phyloP scores from a whole-genome alignment of 2,888 invertebrate species.

The Clistopyga incitator region DNA sequence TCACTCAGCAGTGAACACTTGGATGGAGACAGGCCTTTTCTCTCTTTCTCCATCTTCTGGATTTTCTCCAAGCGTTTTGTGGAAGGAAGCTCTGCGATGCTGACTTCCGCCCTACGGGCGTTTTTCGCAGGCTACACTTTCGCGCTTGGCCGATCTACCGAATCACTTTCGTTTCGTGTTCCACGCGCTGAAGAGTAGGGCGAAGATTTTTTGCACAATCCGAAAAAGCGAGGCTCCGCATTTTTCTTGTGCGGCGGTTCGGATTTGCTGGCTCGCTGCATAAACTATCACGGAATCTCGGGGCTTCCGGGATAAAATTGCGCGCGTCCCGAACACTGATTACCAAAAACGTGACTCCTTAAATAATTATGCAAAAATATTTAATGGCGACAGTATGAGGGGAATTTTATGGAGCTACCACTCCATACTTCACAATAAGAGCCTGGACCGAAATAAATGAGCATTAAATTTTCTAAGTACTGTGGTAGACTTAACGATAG shows the following conservation, averaged over 20 bases:
- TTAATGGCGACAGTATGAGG: background rate
- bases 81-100: constrained; percentile 48
- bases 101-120: constrained; percentile 55
- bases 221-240: background rate
- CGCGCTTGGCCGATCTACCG: constrained; percentile 67
- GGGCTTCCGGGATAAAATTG: background rate
- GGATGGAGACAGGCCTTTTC: background rate
- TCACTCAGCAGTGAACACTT: background rate
- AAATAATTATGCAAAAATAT: background rate
- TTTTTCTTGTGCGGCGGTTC: constrained; percentile 9
- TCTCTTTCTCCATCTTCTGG: background rate
- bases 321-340: background rate
- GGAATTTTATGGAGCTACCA: background rate
- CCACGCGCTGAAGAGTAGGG: constrained; percentile 16
- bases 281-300: constrained; percentile 18
- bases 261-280: background rate
- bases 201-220: constrained; percentile 13
- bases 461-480: background rate
- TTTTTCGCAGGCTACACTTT: constrained; percentile 55
- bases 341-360: background rate
- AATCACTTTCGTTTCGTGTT: constrained; percentile 67
- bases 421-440: background rate
- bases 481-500: background rate
- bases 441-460: background rate
- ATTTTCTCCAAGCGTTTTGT: constrained; percentile 32